These are phyloP conservation scores for Pantelozetes paolii DNA, from an alignment of 2,888 invertebrate genomes.

Conservation along the genomic window DNA sequence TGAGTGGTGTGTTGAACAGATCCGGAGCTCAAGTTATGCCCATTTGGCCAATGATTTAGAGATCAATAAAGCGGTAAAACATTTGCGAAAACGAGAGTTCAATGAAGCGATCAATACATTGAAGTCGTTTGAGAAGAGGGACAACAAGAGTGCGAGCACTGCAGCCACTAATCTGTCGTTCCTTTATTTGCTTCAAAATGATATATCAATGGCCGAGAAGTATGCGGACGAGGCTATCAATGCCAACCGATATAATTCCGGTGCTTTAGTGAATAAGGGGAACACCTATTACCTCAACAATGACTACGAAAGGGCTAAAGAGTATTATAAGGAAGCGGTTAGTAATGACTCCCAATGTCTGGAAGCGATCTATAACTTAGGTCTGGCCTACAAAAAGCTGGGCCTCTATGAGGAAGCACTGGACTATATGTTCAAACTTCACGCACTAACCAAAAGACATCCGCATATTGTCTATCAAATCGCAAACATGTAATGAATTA, in stretches of 20 bases:
- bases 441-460: constrained; percentile 65
- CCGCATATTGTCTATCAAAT: constrained; percentile 73
- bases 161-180: constrained; percentile 81
- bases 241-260: constrained; percentile 71
- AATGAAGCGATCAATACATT: constrained; percentile 73
- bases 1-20: constrained; percentile 79
- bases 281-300: constrained; percentile 69
- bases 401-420: constrained; percentile 69
- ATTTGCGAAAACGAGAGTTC: constrained; percentile 73
- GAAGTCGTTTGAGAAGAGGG: constrained; percentile 75
- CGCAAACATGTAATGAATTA: constrained; percentile 60
- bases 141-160: constrained; percentile 71
- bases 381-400: constrained; percentile 66
- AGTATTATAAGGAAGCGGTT: constrained; percentile 69
- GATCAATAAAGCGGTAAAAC: constrained; percentile 82
- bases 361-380: constrained; percentile 77
- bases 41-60: constrained; percentile 80
- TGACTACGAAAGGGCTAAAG: constrained; percentile 66
- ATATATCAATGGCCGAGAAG: constrained; percentile 69
- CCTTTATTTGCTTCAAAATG: constrained; percentile 73
- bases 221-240: constrained; percentile 70
- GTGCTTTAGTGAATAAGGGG: constrained; percentile 78
- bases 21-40: constrained; percentile 76
- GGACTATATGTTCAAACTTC: constrained; percentile 72
- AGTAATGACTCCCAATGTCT: constrained; percentile 74